Evolutionary conservation across 2,113 vertebrate species (phyloP).

Genomic region (Arenaria interpres): DNA sequence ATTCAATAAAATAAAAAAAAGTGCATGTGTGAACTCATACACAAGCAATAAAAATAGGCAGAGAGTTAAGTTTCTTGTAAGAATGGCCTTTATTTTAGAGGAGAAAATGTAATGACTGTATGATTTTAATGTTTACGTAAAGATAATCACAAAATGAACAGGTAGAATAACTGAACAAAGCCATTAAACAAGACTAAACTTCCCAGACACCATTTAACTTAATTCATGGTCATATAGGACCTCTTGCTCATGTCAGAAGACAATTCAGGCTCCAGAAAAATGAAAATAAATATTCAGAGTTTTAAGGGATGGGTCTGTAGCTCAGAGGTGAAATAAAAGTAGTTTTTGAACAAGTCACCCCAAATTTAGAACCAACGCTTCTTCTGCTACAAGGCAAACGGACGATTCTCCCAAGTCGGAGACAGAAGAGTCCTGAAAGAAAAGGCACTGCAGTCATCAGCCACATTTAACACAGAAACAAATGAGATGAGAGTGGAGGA

Average conservation of each 20-base stretch:
- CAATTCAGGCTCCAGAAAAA: not conserved
- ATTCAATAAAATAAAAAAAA: not conserved
- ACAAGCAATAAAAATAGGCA: not conserved
- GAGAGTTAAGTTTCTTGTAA: not conserved
- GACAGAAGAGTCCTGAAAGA: not conserved
- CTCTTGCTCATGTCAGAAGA: not conserved
- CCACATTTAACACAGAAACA: not conserved
- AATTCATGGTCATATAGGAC: not conserved
- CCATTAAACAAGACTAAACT: not conserved
- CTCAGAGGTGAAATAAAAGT: not conserved
- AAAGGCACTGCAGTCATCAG: not conserved
- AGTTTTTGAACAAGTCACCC: not conserved
- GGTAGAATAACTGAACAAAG: not conserved
- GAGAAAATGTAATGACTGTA: not conserved
- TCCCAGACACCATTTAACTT: not conserved
- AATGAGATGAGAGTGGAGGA: not conserved
- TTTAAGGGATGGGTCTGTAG: not conserved
- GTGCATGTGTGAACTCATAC: not conserved
- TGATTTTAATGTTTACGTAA: not conserved
- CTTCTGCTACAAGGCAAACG: not conserved
- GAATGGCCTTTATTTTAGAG: not conserved
- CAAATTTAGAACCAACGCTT: not conserved
- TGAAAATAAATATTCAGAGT: not conserved
- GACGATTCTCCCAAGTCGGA: not conserved
- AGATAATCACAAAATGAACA: not conserved